Evolutionary conservation across 2,113 vertebrate species (phyloP).

Genomic region (Platichthys stellatus): DNA sequence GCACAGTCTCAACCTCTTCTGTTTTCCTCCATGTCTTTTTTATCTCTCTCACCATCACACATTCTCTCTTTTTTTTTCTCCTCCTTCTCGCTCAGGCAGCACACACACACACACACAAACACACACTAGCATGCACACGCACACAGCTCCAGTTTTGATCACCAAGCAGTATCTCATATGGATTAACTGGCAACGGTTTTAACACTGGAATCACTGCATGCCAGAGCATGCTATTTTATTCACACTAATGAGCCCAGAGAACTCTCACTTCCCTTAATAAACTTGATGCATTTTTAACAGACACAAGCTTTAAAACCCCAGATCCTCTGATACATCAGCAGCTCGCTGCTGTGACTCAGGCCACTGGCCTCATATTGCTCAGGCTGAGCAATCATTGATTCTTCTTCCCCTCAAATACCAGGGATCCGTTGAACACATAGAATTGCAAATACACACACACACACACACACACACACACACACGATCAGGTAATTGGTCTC

Average conservation of each 20-base stretch:
- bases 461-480: neutral
- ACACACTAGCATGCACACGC: slow-evolving; percentile 24
- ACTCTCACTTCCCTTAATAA: slow-evolving; percentile 79
- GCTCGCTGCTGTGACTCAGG: slow-evolving; percentile 54
- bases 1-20: slow-evolving; percentile 60
- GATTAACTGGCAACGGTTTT: slow-evolving; percentile 77
- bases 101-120: slow-evolving; percentile 19
- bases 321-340: slow-evolving; percentile 55
- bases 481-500: neutral
- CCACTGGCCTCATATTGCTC: slow-evolving; percentile 50
- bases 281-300: slow-evolving; percentile 84
- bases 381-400: slow-evolving; percentile 47
- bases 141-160: slow-evolving; percentile 73
- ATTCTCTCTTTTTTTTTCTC: slow-evolving; percentile 29
- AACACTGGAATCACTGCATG: slow-evolving; percentile 71
- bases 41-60: slow-evolving; percentile 70
- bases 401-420: slow-evolving; percentile 19
- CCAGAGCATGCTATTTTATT: slow-evolving; percentile 78
- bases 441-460: neutral
- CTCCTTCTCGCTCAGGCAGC: slow-evolving; percentile 49
- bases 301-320: slow-evolving; percentile 68
- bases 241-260: slow-evolving; percentile 81
- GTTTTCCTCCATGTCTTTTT: slow-evolving; percentile 51
- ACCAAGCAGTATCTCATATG: slow-evolving; percentile 76
- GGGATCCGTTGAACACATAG: slow-evolving; percentile 7